Percentiles rank a stretch among this genome's conserved stretches.
Conservation (phyloP, 2,797 vertebrate species). For the Paratrypauchen microcephalus region DNA sequence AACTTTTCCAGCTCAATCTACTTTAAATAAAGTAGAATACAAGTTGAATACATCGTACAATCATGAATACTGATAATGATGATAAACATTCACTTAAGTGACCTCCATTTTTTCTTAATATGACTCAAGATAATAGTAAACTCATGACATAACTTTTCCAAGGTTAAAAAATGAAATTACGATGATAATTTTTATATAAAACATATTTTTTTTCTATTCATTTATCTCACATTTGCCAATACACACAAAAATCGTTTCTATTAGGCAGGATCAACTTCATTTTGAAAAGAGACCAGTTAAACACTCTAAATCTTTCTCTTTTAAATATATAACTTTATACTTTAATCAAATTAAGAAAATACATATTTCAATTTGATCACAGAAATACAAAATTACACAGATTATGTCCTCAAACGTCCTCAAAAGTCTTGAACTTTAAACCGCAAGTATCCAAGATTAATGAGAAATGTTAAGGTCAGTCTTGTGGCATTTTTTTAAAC, state of each 20-base stretch:
- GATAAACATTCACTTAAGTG: background rate
- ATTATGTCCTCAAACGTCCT: too few species aligned
- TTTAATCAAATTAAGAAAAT: background rate
- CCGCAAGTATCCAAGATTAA: too few species aligned
- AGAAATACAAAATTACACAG: background rate
- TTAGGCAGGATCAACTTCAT: background rate
- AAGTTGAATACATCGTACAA: background rate
- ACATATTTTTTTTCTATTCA: too few species aligned
- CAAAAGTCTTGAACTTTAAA: too few species aligned
- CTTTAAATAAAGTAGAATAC: background rate
- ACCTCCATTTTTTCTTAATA: background rate
- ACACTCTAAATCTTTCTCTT: background rate
- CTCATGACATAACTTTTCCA: background rate
- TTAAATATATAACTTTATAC: background rate
- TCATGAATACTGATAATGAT: background rate
- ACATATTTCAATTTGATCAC: background rate
- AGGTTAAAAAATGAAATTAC: background rate
- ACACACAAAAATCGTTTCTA: background rate
- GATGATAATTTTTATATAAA: background rate
- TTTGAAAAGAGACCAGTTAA: background rate
- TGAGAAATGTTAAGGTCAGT: background rate
- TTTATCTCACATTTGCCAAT: too few species aligned
- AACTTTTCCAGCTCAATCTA: background rate
- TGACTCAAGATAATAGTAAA: background rate
- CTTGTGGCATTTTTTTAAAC: background rate